A percentile compares a stretch with the other conserved stretches of the same genome.
Conservation (phyloP, 1,140 invertebrate genomes). For the Philaenus spumarius region DNA sequence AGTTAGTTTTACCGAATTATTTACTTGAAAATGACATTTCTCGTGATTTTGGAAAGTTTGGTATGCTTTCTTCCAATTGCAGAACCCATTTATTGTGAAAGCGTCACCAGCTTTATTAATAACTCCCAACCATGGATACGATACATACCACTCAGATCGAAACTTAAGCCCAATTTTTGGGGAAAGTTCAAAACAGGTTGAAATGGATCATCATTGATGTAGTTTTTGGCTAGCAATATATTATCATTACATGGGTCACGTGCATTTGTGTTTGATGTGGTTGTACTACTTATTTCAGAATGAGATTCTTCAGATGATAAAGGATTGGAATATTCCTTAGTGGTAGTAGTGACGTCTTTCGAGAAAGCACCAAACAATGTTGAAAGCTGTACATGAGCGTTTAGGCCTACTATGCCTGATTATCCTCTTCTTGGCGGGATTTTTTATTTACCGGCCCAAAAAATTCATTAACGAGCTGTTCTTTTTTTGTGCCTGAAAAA, state of each 20-base stretch:
- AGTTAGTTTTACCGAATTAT: not conserved
- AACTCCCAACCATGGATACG: constrained; percentile 4
- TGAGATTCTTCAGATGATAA: too few relatives aligned
- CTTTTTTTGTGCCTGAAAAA: too few relatives aligned
- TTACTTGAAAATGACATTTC: not conserved
- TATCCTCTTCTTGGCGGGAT: too few relatives aligned
- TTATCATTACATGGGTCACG: constrained; percentile 2
- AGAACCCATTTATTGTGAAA: not conserved
- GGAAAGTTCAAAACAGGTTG: not conserved
- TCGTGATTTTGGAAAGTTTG: not conserved
- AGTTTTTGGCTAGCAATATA: not conserved
- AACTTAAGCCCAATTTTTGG: not conserved
- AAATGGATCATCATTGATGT: not conserved
- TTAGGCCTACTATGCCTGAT: too few relatives aligned
- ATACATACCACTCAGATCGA: constrained; percentile 7
- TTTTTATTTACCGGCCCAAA: too few relatives aligned
- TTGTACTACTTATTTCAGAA: too few relatives aligned
- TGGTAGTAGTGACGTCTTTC: too few relatives aligned
- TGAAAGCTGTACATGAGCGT: too few relatives aligned
- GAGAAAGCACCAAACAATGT: too few relatives aligned
- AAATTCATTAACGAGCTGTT: too few relatives aligned
- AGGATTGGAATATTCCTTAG: too few relatives aligned
- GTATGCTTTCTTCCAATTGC: constrained; percentile 1
- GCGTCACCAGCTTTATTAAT: not conserved
- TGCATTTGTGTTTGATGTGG: constrained; percentile 1